A percentile compares a stretch with the other conserved stretches of the same genome.
Evolutionary conservation across 2,797 vertebrate species (phyloP).

Genomic region (Rhincodon typus): DNA sequence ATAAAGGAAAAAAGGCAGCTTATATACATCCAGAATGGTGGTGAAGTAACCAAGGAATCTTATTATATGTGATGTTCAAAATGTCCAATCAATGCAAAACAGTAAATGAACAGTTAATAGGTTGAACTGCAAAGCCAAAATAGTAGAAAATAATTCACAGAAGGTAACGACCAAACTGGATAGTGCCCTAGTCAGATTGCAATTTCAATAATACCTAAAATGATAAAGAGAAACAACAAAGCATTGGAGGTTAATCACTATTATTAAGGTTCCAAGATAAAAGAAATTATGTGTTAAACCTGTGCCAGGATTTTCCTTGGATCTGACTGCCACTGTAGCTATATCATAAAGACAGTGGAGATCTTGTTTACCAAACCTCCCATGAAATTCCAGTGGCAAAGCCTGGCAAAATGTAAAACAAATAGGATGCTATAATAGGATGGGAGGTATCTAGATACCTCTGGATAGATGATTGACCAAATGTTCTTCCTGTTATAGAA

Average conservation of each 20-base stretch:
- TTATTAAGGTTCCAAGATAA: neutral
- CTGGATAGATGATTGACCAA: neutral
- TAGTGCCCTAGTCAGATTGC: neutral
- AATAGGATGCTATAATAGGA: neutral
- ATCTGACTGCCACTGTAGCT: neutral
- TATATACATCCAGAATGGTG: neutral
- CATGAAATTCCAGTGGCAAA: neutral
- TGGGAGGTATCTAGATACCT: neutral
- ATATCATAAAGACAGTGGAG: neutral
- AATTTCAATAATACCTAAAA: neutral
- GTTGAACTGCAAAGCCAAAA: no score
- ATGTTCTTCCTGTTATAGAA: neutral
- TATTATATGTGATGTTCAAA: neutral
- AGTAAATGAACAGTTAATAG: neutral
- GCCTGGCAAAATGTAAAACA: neutral
- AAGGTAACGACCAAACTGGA: neutral
- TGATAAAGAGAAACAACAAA: neutral
- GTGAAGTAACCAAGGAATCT: no score
- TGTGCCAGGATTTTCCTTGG: neutral
- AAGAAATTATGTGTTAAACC: neutral
- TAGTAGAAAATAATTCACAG: no score
- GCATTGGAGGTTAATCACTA: neutral
- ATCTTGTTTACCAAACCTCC: neutral
- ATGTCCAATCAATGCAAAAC: neutral
- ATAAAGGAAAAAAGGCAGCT: neutral